Evolutionary conservation across 2,888 invertebrate species (phyloP).

Genomic region (Spisula subtruncata): DNA sequence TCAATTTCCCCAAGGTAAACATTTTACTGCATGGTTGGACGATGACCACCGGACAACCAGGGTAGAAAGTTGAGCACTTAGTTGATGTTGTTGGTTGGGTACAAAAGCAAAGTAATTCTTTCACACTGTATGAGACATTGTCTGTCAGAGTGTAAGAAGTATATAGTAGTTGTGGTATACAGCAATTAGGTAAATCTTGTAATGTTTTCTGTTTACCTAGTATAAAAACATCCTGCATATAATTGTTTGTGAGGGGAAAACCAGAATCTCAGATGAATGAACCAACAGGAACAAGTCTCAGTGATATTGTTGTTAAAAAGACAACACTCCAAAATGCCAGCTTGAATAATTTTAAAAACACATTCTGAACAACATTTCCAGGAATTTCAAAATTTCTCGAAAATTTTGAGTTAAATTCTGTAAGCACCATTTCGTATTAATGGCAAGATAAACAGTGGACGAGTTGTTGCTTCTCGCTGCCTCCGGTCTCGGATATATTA

Average conservation of each 20-base stretch:
- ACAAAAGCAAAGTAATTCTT: neutral
- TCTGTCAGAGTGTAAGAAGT: neutral
- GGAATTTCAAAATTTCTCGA: neutral
- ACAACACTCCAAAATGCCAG: neutral
- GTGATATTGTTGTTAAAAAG: neutral
- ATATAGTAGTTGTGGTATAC: constrained; percentile 13
- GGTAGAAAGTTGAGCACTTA: too few relatives aligned
- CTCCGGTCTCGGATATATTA: neutral
- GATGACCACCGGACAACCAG: too few relatives aligned
- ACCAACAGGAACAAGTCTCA: neutral
- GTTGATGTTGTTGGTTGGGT: neutral
- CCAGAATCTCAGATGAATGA: neutral
- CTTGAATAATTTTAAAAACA: neutral
- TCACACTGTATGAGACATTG: constrained; percentile 8
- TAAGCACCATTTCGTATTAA: neutral
- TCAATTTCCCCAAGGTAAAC: too few relatives aligned
- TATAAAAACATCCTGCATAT: constrained; percentile 18
- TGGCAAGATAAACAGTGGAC: neutral
- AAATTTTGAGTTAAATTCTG: neutral
- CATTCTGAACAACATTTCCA: neutral
- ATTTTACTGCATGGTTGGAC: too few relatives aligned
- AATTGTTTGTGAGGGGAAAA: neutral
- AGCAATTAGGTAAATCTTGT: neutral
- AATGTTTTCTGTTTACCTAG: constrained; percentile 14
- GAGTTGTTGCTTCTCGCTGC: neutral